Evolutionary conservation across 2,797 vertebrate species (phyloP), one percentile per base, ranked within the genome.

Genomic region (Xyrichtys novacula): DNA sequence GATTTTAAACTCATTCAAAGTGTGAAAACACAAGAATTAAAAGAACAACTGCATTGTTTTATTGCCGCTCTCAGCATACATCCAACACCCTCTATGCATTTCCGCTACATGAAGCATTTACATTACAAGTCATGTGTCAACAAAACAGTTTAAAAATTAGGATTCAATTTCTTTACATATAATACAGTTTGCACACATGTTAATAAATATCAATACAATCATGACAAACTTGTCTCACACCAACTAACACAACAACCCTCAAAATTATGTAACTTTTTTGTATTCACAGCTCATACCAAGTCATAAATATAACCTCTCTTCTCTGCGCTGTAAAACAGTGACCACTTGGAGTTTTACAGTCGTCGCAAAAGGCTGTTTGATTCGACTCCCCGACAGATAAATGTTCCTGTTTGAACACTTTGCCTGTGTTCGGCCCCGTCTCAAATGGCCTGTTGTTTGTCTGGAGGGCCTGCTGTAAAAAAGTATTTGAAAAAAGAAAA

Each of bases 121-220:
- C 91, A 93, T 80, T 88, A 89, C 86, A 81, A 66, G 84, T 86
- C 77, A 74, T 89, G 85, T 90, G 80, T 88, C 83, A 80, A 90
- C 89, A 71, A 72, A 86, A 86, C 75, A 48, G 80, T 90, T 94
- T 89, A 93, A 92, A 95, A 94, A 94, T 94, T 94, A 94, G 88
- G 88, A 90, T 91, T 91, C 85, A 85, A 91, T 91, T 94, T 92
- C 85, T 94, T 93, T 94, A 94, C 94, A 95, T 94, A 94, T 94
- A 78, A 89, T 94, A 95, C 94, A 94, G 80, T 91, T 91, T 89
- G 81, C 91, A 93, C 93, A 94, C 89, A 68, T 80, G 91, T 95
- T 94, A 95, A 95, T 95, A 95, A 95, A 95, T 95, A 95, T 93
- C 89, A 93, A 90, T 91, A 91, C 90, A 93, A 93, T 93, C 90